Evolutionary conservation across 2,888 invertebrate species (phyloP).

Genomic region (Poecilobothrus nobilitatus): DNA sequence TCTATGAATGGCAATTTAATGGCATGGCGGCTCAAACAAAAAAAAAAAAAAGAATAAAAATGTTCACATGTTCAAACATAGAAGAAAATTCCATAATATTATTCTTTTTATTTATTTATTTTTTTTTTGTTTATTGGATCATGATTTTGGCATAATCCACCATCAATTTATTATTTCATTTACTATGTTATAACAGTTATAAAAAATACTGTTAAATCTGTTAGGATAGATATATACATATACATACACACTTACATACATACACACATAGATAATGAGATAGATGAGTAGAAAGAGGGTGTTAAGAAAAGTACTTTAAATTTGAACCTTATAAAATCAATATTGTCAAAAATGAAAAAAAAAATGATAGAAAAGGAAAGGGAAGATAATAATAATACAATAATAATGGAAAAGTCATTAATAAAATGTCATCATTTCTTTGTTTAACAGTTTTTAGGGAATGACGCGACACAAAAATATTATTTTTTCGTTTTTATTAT

Average conservation of each 20-base stretch:
- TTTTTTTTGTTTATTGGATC: neutral
- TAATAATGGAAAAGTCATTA: constrained; percentile 4
- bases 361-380: neutral
- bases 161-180: too few relatives aligned
- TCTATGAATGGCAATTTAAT: neutral
- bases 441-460: neutral
- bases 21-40: neutral
- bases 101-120: neutral
- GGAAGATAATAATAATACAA: neutral
- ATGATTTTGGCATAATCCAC: neutral
- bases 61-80: neutral
- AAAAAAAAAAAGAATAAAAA: too few relatives aligned
- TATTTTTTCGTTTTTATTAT: too few relatives aligned
- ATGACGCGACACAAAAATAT: neutral
- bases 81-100: neutral
- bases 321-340: neutral
- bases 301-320: neutral
- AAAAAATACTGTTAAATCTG: too few relatives aligned
- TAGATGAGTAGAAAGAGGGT: neutral
- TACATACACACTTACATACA: too few relatives aligned
- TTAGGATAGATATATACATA: too few relatives aligned
- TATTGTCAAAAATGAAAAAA: neutral
- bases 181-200: too few relatives aligned
- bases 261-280: too few relatives aligned
- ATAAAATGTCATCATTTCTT: constrained; percentile 6